phyloP scores from a whole-genome alignment of 2,113 vertebrate species.

The Fulmarus glacialis region DNA sequence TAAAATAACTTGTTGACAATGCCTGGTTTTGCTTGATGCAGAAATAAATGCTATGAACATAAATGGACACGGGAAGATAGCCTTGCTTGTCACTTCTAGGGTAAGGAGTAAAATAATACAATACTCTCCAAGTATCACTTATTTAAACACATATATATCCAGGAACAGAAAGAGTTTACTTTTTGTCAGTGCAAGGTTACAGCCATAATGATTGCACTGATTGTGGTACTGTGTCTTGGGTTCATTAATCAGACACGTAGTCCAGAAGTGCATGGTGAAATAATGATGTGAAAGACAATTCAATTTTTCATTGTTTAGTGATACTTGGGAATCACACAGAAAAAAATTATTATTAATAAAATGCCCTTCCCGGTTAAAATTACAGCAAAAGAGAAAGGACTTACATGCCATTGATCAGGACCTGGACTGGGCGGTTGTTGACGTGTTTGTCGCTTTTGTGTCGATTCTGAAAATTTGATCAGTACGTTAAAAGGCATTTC shows the following conservation, averaged over 20 bases:
- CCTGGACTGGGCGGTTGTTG: constrained; percentile 87
- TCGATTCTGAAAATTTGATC: constrained; percentile 82
- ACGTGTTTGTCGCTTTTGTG: constrained; percentile 89
- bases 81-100: not conserved
- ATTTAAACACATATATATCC: not conserved
- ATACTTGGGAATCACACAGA: not conserved
- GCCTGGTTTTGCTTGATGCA: not conserved
- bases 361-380: not conserved
- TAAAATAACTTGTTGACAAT: not conserved
- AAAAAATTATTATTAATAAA: not conserved
- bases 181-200: not conserved
- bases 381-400: not conserved
- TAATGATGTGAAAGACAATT: not conserved
- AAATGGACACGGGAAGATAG: not conserved
- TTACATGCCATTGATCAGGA: constrained; percentile 88
- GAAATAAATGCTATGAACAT: not conserved
- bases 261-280: not conserved
- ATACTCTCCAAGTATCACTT: not conserved
- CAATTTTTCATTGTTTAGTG: not conserved
- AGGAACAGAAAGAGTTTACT: not conserved
- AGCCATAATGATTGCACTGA: not conserved
- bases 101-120: not conserved
- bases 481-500: not conserved
- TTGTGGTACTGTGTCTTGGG: not conserved
- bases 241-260: not conserved